Percentiles rank a stretch among this genome's conserved stretches.
phyloP scores from a whole-genome alignment of 2,888 invertebrate genomes.

The Leucoptera coffeella region DNA sequence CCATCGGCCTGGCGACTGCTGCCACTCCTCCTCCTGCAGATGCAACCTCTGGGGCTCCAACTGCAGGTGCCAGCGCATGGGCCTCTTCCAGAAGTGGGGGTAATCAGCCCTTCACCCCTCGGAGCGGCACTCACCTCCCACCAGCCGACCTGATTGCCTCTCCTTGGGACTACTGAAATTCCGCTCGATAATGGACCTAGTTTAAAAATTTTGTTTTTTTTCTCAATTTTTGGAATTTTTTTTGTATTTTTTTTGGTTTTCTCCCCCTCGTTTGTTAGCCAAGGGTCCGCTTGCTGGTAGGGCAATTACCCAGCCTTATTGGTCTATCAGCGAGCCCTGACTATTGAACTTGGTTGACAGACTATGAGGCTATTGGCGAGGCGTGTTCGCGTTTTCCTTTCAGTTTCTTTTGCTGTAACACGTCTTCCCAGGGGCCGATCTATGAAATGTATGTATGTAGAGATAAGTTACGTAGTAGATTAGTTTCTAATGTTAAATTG shows the following conservation, averaged over 20 bases:
- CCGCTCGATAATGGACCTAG: conserved; percentile 28
- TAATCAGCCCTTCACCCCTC: conserved; percentile 26
- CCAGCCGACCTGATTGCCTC: conserved; percentile 40
- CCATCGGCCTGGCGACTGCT: conserved; percentile 78
- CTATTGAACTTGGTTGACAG: conserved; percentile 30
- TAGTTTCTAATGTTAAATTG: conserved; percentile 34
- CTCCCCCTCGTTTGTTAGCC: conserved; percentile 22
- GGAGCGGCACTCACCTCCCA: conserved; percentile 30
- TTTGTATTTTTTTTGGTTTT: conserved; percentile 9
- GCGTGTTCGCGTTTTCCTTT: conserved; percentile 17
- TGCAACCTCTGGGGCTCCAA: conserved; percentile 88
- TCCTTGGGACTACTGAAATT: conserved; percentile 29
- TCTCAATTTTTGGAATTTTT: neutral
- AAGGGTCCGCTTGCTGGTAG: conserved; percentile 59
- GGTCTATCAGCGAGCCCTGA: conserved; percentile 57
- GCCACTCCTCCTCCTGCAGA: conserved; percentile 78
- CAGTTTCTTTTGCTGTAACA: conserved; percentile 17
- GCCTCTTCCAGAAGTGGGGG: conserved; percentile 84
- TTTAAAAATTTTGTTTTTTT: conserved; percentile 16
- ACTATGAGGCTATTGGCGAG: conserved; percentile 23
- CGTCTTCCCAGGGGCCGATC: conserved; percentile 21
- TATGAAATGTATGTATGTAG: conserved; percentile 48
- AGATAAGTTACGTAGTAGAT: conserved; percentile 32
- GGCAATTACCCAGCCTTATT: conserved; percentile 70
- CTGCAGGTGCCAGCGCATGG: conserved; percentile 82